Conservation (phyloP, 2,888 invertebrate species). For the Drosophila anomalata region DNA sequence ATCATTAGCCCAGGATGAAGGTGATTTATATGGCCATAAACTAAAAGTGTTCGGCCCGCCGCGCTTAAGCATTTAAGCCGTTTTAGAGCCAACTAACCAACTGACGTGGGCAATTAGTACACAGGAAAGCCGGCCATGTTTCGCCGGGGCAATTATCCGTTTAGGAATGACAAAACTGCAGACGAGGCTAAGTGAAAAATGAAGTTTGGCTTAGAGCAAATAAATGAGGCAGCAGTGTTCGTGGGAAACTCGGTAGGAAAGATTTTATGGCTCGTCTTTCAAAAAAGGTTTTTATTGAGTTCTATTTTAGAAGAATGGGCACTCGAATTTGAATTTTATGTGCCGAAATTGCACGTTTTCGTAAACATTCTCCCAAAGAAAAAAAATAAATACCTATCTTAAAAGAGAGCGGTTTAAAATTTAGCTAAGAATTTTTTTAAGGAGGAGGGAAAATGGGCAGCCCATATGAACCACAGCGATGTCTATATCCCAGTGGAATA, state of each 20-base stretch:
- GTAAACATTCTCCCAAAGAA: neutral
- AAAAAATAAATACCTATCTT: neutral
- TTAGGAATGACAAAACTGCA: slow-evolving; percentile 52
- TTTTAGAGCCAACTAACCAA: slow-evolving; percentile 56
- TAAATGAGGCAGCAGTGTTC: neutral
- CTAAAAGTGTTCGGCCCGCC: slow-evolving; percentile 47
- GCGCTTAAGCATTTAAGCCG: slow-evolving; percentile 36
- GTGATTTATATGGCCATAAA: slow-evolving; percentile 69
- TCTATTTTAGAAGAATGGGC: neutral
- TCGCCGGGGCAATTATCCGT: slow-evolving; percentile 53
- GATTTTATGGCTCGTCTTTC: slow-evolving; percentile 12
- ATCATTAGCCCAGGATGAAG: slow-evolving; percentile 45
- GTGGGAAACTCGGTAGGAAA: slow-evolving; percentile 8
- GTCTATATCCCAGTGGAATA: no score
- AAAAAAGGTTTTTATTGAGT: slow-evolving; percentile 9
- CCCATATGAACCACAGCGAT: no score
- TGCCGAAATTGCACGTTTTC: neutral
- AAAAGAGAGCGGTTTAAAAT: neutral
- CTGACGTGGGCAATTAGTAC: slow-evolving; percentile 62
- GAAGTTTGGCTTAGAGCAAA: slow-evolving; percentile 1
- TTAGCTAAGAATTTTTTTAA: no score
- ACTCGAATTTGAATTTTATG: neutral
- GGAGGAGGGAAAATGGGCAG: no score
- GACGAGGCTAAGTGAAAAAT: slow-evolving; percentile 19
- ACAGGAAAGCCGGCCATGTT: slow-evolving; percentile 39